Percentiles rank a stretch among this genome's conserved stretches.
Conservation (phyloP, 1,140 invertebrate species). For the Ceratoteleas bidentatus region DNA sequence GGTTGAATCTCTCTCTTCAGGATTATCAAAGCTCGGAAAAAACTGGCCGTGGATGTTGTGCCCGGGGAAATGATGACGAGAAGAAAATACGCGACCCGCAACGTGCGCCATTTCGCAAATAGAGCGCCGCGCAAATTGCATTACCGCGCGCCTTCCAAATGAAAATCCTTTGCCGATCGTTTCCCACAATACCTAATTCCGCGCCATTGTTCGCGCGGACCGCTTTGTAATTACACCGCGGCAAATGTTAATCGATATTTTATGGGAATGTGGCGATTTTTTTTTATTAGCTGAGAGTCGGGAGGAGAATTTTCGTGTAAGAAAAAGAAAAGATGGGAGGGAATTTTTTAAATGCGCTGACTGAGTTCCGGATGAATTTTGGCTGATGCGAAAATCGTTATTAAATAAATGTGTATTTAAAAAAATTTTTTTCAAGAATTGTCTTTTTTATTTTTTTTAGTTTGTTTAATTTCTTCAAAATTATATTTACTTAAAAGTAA, state of each 20-base stretch:
- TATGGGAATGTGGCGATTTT: conserved; percentile 3
- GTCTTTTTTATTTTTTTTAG: no score
- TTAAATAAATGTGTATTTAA: no score
- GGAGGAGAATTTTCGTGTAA: no score
- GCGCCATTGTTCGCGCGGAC: conserved; percentile 49
- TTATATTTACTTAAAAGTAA: no score
- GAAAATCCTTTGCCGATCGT: conserved; percentile 60
- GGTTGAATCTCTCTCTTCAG: conserved; percentile 73
- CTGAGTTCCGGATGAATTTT: no score
- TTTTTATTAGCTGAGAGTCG: neutral
- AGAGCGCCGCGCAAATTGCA: conserved; percentile 56
- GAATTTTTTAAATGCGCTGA: no score
- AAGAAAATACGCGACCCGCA: conserved; percentile 54
- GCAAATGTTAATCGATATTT: conserved; percentile 36
- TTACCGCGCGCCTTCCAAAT: conserved; percentile 58
- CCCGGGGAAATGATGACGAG: conserved; percentile 62
- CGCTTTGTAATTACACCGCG: conserved; percentile 43
- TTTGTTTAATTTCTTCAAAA: no score
- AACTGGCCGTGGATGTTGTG: conserved; percentile 73
- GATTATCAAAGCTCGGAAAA: conserved; percentile 78
- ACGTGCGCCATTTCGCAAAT: conserved; percentile 54
- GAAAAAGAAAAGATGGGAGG: no score
- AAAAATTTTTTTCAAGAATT: no score
- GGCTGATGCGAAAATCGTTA: no score
- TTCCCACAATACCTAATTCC: conserved; percentile 48